Base-by-base conservation (phyloP, 2,113 vertebrate genomes). In the Sceloporus undulatus region DNA sequence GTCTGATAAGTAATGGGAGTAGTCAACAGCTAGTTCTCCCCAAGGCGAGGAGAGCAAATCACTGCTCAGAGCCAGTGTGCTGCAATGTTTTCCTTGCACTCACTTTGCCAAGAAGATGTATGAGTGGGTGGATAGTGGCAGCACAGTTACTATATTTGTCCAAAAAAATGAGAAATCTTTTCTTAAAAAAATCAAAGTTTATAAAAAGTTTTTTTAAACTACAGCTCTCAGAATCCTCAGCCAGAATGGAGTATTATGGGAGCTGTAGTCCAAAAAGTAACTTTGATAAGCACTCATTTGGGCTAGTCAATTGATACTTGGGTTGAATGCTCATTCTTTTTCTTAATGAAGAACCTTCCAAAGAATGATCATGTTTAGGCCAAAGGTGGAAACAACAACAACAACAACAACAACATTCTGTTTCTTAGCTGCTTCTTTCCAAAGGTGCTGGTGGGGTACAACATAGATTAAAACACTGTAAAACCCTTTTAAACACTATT, bases 41-140 rank as follows among this genome's bases (percentile, higher is more conserved):
- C 56, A 82, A 82, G 77, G 71, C 77, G 74, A 68, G 77, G 68
- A 91, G 80, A 52, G 48, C 40, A 78, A 59, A 84, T 62, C n/a
- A n/a, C 79, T 79, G 54, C n/a, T 18, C 25, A 25, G n/a, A 3
- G 62, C 5, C 11, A 40, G 38, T 14, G 27, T 71, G 16, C 38
- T 29, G 18, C 2, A 76, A 21, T 21, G 25, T 18, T 9, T 52
- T 81, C 40, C 10, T 14, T 74, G 27, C 54, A 68, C 19, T 42
- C n/a, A 59, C 19, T 68, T 16, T 2, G 40, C 48, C 81, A 68
- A 25, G 14, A 68, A 25, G 14, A 48, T 52, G n/a, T 34, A 8
- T 59, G 42, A 52, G 11, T 65, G 62, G n/a, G 29, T 25, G 27
- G 19, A 25, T 25, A 23, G 4, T 29, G 56, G 56, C 62, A 40